phyloP scores from a whole-genome alignment of 2,797 vertebrate genomes.

The Danionella dracula region DNA sequence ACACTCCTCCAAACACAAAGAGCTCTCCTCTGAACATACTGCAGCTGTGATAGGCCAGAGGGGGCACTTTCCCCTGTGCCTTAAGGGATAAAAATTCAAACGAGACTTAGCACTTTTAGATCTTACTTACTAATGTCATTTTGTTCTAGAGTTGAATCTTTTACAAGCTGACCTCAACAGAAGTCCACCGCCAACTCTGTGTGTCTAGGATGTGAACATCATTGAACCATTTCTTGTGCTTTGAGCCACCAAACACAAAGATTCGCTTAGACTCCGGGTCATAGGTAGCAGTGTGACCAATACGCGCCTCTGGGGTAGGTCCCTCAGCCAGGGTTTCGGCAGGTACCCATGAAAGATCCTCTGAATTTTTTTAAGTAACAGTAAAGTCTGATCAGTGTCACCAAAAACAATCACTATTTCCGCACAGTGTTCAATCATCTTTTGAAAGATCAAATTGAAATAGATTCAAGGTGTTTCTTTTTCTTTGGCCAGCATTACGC shows the following conservation, averaged over 20 bases:
- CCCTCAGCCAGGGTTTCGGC: conserved; percentile 70
- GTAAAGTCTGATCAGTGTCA: too few relatives aligned
- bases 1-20: conserved; percentile 74
- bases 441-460: too few relatives aligned
- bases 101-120: background rate
- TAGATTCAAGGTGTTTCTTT: too few relatives aligned
- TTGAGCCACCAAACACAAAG: conserved; percentile 74
- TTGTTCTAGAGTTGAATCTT: too few relatives aligned
- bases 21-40: conserved; percentile 72
- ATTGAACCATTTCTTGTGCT: conserved; percentile 76
- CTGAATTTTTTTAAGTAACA: conserved; percentile 42
- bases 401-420: too few relatives aligned
- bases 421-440: too few relatives aligned
- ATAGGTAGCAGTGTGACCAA: conserved; percentile 71
- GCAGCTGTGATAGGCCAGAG: conserved; percentile 75
- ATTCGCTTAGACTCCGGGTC: conserved; percentile 67
- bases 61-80: conserved; percentile 74
- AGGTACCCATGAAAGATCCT: conserved; percentile 70
- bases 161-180: conserved; percentile 76
- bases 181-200: conserved; percentile 72
- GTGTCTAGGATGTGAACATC: conserved; percentile 77
- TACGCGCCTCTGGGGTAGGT: conserved; percentile 71
- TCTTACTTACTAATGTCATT: background rate
- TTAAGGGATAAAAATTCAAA: conserved; percentile 25
- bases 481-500: too few relatives aligned